Conservation (phyloP, 2,888 invertebrate species). For the Ferrisia virgata region DNA sequence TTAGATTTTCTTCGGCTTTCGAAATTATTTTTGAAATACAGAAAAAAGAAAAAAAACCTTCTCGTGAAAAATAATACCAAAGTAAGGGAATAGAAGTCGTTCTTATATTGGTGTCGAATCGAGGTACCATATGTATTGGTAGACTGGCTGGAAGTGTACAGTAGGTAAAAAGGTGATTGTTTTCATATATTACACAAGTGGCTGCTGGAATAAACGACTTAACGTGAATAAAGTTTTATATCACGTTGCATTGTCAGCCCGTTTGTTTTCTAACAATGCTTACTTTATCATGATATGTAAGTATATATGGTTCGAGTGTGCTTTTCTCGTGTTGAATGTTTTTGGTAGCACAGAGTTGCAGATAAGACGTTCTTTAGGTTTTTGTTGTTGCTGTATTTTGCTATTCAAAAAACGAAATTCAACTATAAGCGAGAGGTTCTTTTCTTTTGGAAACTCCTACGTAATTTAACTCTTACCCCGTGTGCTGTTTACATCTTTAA, state of each 20-base stretch:
- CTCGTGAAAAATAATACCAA: slow-evolving; percentile 11
- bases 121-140: neutral
- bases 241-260: slow-evolving; percentile 22
- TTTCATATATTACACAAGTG: slow-evolving; percentile 24
- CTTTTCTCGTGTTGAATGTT: too few relatives aligned
- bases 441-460: neutral
- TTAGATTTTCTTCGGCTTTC: neutral
- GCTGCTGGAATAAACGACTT: slow-evolving; percentile 5
- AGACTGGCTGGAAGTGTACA: neutral
- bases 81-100: neutral
- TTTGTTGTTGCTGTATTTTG: too few relatives aligned
- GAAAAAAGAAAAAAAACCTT: too few relatives aligned
- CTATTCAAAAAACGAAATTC: neutral
- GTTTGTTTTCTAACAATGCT: slow-evolving; percentile 2
- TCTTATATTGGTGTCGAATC: neutral
- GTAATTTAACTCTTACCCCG: neutral
- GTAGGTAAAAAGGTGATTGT: slow-evolving; percentile 24
- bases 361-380: neutral
- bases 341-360: neutral
- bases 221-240: slow-evolving; percentile 9
- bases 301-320: neutral
- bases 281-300: neutral
- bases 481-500: neutral
- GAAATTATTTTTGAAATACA: neutral
- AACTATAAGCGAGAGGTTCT: neutral